phyloP scores from a whole-genome alignment of 2,113 vertebrate genomes.

The Pachypanchax playfairii region DNA sequence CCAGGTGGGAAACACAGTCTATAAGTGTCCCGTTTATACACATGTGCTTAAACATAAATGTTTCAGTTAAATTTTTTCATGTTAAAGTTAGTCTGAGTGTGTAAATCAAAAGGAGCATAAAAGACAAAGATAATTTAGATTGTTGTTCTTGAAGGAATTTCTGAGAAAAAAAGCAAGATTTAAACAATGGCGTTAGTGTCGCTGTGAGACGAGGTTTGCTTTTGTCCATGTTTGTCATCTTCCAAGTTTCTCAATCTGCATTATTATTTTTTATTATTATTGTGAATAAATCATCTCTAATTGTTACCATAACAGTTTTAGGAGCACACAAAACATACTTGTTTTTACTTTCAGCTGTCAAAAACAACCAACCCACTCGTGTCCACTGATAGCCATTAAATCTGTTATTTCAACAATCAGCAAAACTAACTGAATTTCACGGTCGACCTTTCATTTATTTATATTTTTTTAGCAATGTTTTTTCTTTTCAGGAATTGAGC shows the following conservation, averaged over 20 bases:
- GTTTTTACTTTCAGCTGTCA: slow-evolving; percentile 19
- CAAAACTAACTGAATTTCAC: slow-evolving; percentile 2
- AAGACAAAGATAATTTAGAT: neutral
- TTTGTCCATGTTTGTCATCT: slow-evolving; percentile 42
- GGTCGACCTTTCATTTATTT: slow-evolving; percentile 4
- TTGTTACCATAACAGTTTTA: slow-evolving; percentile 36
- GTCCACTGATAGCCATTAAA: neutral
- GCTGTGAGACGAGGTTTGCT: slow-evolving; percentile 27
- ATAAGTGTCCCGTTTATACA: neutral
- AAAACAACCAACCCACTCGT: slow-evolving; percentile 21
- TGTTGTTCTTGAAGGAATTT: slow-evolving; percentile 4
- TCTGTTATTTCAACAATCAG: slow-evolving; percentile 11
- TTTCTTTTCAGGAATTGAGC: no score
- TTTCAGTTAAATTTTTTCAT: neutral
- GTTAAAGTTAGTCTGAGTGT: neutral
- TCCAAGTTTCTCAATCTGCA: slow-evolving; percentile 57
- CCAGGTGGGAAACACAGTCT: slow-evolving; percentile 78
- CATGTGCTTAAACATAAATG: neutral
- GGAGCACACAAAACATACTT: slow-evolving; percentile 30
- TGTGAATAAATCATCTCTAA: slow-evolving; percentile 24
- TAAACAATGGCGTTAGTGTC: slow-evolving; percentile 19
- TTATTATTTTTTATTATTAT: slow-evolving; percentile 47
- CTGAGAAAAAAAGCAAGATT: slow-evolving; percentile 4
- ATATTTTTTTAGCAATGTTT: neutral
- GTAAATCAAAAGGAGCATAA: neutral